Evolutionary conservation across 2,113 vertebrate species (phyloP), one percentile per base, ranked within the genome.

Genomic region (Esox niger): DNA sequence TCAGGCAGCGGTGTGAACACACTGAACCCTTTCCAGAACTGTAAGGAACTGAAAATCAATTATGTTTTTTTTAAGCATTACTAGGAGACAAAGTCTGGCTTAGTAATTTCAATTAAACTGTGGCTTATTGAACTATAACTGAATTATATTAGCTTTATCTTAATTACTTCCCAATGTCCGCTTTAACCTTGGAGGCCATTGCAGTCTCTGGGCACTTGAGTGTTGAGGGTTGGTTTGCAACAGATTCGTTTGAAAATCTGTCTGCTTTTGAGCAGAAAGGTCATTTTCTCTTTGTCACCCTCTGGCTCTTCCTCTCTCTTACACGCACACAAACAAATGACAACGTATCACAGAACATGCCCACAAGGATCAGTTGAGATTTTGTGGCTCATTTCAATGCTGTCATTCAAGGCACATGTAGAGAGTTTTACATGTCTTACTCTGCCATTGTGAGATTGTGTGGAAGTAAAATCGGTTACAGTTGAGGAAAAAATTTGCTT

Each of bases 91-190:
- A 65, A 70, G 46, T 72, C 70, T 62, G 67, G 57, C 68, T 63
- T 59, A 68, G 77, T 72, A 55, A 32, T 87, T 84, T 87, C 69
- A 86, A 79, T 88, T 84, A 86, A 86, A 87, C 27, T 54, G 43
- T 69, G 70, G 72, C 78, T 82, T 86, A 85, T 58, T 71, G 74
- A 86, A 86, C 75, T 84, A 81, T 86, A 86, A 82, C 78, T 60
- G 62, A 49, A 46, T 82, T 86, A 77, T 75, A 87, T 88, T 88
- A 87, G 86, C 83, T 86, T 87, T 83, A 87, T 89, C 85, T 87
- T 87, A 88, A 88, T 88, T 89, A 86, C 73, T 75, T 82, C 69
- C 78, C 74, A 23, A 43, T 76, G 86, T 79, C 76, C 65, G 66
- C 68, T 71, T 29, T 82, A 79, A 84, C 84, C 85, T 87, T 85